phyloP scores from a whole-genome alignment of 2,113 vertebrate species.

The Ctenomys sociabilis region DNA sequence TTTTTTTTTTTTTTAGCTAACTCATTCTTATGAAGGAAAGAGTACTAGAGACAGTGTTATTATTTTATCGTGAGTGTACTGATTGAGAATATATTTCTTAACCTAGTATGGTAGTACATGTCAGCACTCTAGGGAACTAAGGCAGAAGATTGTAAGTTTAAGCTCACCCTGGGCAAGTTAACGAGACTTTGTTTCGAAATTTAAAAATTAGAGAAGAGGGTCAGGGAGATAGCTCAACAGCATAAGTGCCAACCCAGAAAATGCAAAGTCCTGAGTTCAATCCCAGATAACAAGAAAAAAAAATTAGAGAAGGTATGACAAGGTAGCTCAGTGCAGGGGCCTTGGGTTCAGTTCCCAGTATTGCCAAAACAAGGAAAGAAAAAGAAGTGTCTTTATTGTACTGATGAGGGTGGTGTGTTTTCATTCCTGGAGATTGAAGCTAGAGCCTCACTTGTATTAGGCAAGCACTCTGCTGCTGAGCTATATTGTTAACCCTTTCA shows the following conservation, averaged over 20 bases:
- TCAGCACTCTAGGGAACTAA: background rate
- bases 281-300: too few relatives aligned
- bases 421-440: background rate
- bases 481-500: background rate
- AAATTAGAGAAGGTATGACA: too few relatives aligned
- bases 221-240: too few relatives aligned
- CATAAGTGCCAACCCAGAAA: too few relatives aligned
- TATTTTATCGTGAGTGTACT: background rate
- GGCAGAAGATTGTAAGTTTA: background rate
- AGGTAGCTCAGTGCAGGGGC: too few relatives aligned
- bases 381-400: background rate
- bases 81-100: background rate
- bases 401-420: background rate
- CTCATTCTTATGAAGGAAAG: constrained; percentile 27
- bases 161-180: background rate
- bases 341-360: background rate
- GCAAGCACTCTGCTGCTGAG: background rate
- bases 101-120: background rate
- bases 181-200: background rate
- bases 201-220: too few relatives aligned
- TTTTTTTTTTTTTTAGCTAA: too few relatives aligned
- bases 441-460: background rate
- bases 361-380: background rate
- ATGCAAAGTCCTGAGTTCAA: too few relatives aligned
- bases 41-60: background rate